phyloP scores from a whole-genome alignment of 2,888 invertebrate species.

The Esperia sulphurella region DNA sequence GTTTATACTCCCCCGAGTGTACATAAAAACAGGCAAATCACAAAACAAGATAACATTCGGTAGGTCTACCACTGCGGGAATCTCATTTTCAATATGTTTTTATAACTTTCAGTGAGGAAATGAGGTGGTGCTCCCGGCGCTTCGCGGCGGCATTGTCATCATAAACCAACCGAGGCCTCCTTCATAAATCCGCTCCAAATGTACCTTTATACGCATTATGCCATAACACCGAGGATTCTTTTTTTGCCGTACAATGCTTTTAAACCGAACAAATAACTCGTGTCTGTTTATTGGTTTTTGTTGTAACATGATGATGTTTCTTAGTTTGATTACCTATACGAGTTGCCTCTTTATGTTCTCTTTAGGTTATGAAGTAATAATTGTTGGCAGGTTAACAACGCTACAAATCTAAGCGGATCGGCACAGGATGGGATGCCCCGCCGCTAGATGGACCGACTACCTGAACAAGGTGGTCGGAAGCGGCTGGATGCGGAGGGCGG shows the following conservation, averaged over 20 bases:
- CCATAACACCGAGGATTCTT: constrained; percentile 60
- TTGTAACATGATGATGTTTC: constrained; percentile 8
- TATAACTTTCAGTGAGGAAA: constrained; percentile 78
- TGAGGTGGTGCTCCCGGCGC: constrained; percentile 72
- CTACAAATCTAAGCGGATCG: too few relatives aligned
- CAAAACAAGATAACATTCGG: constrained; percentile 76
- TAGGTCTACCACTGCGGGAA: constrained; percentile 66
- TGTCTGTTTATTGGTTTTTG: constrained; percentile 34
- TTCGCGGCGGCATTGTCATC: constrained; percentile 69
- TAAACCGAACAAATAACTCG: constrained; percentile 58
- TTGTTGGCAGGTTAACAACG: too few relatives aligned
- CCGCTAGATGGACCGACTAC: too few relatives aligned
- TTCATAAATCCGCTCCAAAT: constrained; percentile 74
- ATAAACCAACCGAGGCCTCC: constrained; percentile 73
- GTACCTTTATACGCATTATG: constrained; percentile 76
- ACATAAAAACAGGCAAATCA: constrained; percentile 74
- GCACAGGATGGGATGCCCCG: too few relatives aligned
- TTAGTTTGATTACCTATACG: background rate
- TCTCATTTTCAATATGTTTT: constrained; percentile 80
- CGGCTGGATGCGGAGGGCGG: too few relatives aligned
- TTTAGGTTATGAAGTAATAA: too few relatives aligned
- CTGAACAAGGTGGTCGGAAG: too few relatives aligned
- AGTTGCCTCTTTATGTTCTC: too few relatives aligned
- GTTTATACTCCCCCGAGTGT: constrained; percentile 54
- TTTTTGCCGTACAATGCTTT: constrained; percentile 56